phyloP scores from a whole-genome alignment of 1,140 invertebrate genomes.

The Drosophila bocki region DNA sequence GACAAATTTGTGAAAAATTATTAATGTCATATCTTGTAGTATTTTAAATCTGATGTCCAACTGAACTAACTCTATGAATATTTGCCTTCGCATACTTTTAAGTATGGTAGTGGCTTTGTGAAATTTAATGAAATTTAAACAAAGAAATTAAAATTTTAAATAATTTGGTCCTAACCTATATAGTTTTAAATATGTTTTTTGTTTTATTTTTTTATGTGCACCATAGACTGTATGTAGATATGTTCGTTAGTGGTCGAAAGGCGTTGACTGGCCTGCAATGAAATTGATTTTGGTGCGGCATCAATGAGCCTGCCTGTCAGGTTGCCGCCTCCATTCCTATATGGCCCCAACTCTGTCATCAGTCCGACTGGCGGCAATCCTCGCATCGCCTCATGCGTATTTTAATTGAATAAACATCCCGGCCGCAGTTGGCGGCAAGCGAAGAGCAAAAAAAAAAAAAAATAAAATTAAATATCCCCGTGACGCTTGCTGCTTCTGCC shows the following conservation, averaged over 20 bases:
- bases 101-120: too few relatives aligned
- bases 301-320: slow-evolving; percentile 69
- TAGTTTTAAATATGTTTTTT: background rate
- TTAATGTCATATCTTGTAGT: too few relatives aligned
- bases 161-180: background rate
- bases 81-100: too few relatives aligned
- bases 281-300: slow-evolving; percentile 76
- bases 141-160: too few relatives aligned
- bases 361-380: slow-evolving; percentile 35
- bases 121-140: too few relatives aligned
- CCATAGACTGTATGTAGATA: slow-evolving; percentile 18
- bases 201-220: background rate
- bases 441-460: slow-evolving; percentile 26
- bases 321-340: slow-evolving; percentile 46
- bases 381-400: slow-evolving; percentile 59
- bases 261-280: slow-evolving; percentile 77
- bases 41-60: too few relatives aligned
- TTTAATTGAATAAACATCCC: slow-evolving; percentile 81
- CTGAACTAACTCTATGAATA: too few relatives aligned
- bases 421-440: slow-evolving; percentile 39
- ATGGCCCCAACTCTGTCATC: slow-evolving; percentile 45
- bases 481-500: slow-evolving; percentile 2
- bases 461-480: slow-evolving; percentile 49
- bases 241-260: slow-evolving; percentile 63
- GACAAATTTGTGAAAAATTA: too few relatives aligned